Conservation (phyloP, 2,113 vertebrate species). For the Scopus umbretta region DNA sequence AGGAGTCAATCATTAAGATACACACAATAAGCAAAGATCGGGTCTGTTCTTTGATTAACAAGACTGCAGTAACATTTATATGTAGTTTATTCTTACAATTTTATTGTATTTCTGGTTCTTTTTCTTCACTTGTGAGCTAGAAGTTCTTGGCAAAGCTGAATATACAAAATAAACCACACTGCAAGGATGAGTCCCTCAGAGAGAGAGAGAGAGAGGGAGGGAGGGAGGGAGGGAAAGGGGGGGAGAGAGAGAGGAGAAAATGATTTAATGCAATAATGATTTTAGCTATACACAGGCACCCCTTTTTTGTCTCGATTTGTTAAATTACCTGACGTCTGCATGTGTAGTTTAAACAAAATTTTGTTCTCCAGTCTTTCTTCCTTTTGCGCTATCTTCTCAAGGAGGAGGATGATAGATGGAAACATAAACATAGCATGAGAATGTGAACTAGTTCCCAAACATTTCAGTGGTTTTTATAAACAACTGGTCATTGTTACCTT, state of each 20-base stretch:
- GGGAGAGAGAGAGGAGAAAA: constrained; percentile 25
- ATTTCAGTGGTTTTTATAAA: constrained; percentile 77
- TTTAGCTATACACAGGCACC: constrained; percentile 64
- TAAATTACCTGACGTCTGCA: constrained; percentile 73
- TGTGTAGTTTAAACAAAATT: constrained; percentile 77
- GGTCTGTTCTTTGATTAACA: background rate
- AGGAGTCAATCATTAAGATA: background rate
- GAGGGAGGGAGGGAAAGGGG: background rate
- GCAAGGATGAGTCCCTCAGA: background rate
- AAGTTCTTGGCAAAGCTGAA: constrained; percentile 42
- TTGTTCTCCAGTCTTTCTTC: constrained; percentile 67
- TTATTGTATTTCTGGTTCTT: background rate
- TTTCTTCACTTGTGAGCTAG: background rate
- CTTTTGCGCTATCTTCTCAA: constrained; percentile 72
- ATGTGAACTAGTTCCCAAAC: constrained; percentile 78
- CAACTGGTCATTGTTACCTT: constrained; percentile 76
- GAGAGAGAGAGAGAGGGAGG: background rate
- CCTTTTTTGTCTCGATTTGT: constrained; percentile 70
- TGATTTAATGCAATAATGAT: constrained; percentile 71
- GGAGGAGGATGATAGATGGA: constrained; percentile 77
- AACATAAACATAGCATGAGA: constrained; percentile 76
- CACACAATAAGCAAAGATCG: background rate
- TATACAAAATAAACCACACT: constrained; percentile 12
- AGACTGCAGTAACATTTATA: background rate
- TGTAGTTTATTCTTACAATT: background rate